These are phyloP conservation scores for Dicyrtomina minuta DNA, from an alignment of 2,888 invertebrate genomes.

Conservation along the genomic window DNA sequence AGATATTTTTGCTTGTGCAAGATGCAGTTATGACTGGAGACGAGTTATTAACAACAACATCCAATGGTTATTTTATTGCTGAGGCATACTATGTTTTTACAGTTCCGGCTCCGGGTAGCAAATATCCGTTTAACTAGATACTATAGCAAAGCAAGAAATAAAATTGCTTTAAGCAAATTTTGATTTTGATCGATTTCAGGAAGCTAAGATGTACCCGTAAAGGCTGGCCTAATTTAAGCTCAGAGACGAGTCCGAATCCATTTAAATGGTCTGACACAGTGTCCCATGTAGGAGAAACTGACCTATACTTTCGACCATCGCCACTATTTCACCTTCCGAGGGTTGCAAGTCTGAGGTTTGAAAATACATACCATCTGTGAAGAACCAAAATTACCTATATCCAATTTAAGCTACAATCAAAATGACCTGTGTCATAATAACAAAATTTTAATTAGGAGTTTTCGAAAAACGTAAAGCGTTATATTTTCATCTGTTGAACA, in stretches of 20 bases:
- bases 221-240: conserved; percentile 23
- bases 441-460: too few relatives aligned
- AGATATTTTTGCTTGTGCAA: conserved; percentile 33
- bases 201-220: conserved; percentile 16
- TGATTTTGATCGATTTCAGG: too few relatives aligned
- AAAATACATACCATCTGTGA: too few relatives aligned
- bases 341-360: conserved; percentile 14
- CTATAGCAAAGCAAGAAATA: too few relatives aligned
- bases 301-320: conserved; percentile 14
- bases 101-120: too few relatives aligned
- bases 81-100: background rate
- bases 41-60: conserved; percentile 34
- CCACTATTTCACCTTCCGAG: conserved; percentile 26
- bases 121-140: too few relatives aligned
- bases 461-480: too few relatives aligned
- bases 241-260: background rate
- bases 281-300: conserved; percentile 19
- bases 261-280: conserved; percentile 14
- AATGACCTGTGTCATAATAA: too few relatives aligned
- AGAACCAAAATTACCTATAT: too few relatives aligned
- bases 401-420: too few relatives aligned
- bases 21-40: conserved; percentile 30
- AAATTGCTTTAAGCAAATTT: too few relatives aligned
- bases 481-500: too few relatives aligned
- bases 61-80: conserved; percentile 32